Evolutionary conservation across 2,888 invertebrate species (phyloP).

Genomic region (Apoderus coryli): DNA sequence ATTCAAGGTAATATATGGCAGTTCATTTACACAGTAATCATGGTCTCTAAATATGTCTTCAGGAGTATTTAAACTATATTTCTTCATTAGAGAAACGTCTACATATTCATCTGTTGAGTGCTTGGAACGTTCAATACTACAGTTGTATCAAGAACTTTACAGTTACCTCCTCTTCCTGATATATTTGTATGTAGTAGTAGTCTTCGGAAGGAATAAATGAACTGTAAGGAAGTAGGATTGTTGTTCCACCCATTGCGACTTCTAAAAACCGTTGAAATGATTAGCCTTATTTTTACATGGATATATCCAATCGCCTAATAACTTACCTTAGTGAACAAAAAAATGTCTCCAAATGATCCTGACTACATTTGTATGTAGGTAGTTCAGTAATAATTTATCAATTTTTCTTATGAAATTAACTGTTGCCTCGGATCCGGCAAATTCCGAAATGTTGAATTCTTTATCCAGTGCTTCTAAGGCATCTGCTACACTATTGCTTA

Average conservation of each 20-base stretch:
- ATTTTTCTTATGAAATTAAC: constrained; percentile 4
- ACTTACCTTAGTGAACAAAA: constrained; percentile 9
- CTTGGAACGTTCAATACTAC: constrained; percentile 7
- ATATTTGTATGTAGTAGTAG: constrained; percentile 4
- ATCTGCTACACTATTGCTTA: constrained; percentile 11
- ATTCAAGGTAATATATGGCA: constrained; percentile 6
- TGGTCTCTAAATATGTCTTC: constrained; percentile 1
- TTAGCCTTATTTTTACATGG: neutral
- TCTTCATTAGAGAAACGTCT: constrained; percentile 5
- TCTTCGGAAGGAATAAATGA: constrained; percentile 7
- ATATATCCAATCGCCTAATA: neutral
- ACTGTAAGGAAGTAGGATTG: constrained; percentile 10
- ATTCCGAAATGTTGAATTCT: constrained; percentile 6
- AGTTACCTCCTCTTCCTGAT: constrained; percentile 10
- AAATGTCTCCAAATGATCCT: constrained; percentile 11
- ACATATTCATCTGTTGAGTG: constrained; percentile 1
- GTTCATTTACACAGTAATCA: neutral
- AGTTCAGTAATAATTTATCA: too few species aligned
- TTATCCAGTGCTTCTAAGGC: constrained; percentile 4
- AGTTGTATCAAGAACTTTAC: constrained; percentile 10
- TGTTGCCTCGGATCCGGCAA: constrained; percentile 8
- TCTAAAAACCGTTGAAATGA: constrained; percentile 7
- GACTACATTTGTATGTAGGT: constrained; percentile 9
- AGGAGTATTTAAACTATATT: neutral
- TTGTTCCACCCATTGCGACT: constrained; percentile 12